Percentiles rank a stretch among this genome's conserved stretches.
Evolutionary conservation across 2,888 invertebrate species (phyloP).

Genomic region (Podabrus alpinus): DNA sequence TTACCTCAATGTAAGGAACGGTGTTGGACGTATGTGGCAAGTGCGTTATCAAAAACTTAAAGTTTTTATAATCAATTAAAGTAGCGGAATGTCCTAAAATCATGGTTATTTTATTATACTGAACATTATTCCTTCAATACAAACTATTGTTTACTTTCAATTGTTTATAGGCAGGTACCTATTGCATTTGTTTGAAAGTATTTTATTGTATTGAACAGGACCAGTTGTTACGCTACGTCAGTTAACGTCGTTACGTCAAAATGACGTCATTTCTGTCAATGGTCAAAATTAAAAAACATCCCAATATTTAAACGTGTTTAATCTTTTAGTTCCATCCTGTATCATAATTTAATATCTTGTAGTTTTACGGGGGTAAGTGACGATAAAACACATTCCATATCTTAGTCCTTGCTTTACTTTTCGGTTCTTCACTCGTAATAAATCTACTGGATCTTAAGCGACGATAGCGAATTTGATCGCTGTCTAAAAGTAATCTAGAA

Average conservation of each 20-base stretch:
- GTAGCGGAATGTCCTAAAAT: slow-evolving; percentile 4
- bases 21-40: slow-evolving; percentile 2
- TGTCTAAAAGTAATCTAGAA: no score
- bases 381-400: no score
- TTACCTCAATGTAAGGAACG: slow-evolving; percentile 8
- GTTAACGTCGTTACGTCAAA: neutral
- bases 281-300: no score
- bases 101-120: neutral
- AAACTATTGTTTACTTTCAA: neutral
- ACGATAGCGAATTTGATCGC: no score
- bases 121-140: no score
- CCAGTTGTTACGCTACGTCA: neutral
- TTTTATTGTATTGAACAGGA: neutral
- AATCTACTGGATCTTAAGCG: no score
- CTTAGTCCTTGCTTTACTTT: no score
- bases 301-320: neutral
- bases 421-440: no score
- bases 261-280: neutral
- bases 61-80: slow-evolving; percentile 3
- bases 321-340: neutral
- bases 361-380: no score
- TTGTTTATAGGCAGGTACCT: neutral
- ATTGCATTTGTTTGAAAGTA: neutral
- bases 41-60: slow-evolving; percentile 8
- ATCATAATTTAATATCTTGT: no score